Evolutionary conservation across 2,888 invertebrate genomes (phyloP).

Genomic region (Nowickia ferox): DNA sequence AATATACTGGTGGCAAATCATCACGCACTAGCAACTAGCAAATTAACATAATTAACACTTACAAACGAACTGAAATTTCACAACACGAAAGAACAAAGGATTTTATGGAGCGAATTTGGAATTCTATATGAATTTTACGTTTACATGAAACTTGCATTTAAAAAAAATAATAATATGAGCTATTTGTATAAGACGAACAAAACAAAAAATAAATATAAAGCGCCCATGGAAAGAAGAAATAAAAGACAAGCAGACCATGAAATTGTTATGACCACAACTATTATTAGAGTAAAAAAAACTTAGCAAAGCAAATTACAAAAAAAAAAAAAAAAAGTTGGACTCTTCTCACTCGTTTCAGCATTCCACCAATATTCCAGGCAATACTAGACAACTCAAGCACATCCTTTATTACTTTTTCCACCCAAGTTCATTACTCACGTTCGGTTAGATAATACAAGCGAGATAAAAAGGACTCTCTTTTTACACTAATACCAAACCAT

Average conservation of each 20-base stretch:
- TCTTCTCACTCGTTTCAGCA: background rate
- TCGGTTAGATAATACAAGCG: constrained; percentile 4
- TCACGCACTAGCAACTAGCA: constrained; percentile 64
- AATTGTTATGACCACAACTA: constrained; percentile 63
- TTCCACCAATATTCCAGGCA: background rate
- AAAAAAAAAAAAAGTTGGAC: background rate
- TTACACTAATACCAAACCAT: background rate
- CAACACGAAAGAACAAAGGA: background rate
- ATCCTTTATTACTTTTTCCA: constrained; percentile 2
- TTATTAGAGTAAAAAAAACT: constrained; percentile 5
- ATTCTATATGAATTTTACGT: constrained; percentile 28
- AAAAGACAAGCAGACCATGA: constrained; percentile 52
- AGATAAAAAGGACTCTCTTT: constrained; percentile 11
- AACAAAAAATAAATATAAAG: constrained; percentile 11
- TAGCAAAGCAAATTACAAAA: constrained; percentile 5
- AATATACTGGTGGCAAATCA: background rate
- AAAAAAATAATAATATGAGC: background rate
- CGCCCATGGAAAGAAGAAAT: constrained; percentile 5
- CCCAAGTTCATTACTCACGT: constrained; percentile 26
- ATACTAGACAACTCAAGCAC: constrained; percentile 19
- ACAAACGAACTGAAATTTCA: constrained; percentile 32
- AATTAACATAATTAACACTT: constrained; percentile 70
- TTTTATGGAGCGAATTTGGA: constrained; percentile 13
- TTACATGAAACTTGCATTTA: constrained; percentile 1
- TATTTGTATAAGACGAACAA: background rate